Evolutionary conservation across 2,113 vertebrate genomes (phyloP).

Genomic region (Motacilla alba): DNA sequence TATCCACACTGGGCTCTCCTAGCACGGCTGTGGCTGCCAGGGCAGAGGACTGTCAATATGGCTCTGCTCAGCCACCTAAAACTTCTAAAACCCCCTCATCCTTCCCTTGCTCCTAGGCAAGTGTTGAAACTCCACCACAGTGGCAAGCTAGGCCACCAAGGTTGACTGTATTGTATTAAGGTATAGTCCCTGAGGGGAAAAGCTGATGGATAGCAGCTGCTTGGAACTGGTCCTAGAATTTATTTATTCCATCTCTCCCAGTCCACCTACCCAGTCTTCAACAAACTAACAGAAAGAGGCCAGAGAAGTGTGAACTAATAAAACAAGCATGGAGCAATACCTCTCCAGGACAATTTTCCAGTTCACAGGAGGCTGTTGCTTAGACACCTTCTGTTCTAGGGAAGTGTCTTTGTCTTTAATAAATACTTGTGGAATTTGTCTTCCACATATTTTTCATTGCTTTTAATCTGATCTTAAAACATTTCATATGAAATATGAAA

Average conservation of each 20-base stretch:
- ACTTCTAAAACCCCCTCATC: accelerated
- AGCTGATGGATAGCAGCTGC: neutral
- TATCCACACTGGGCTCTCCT: neutral
- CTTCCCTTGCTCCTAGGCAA: neutral
- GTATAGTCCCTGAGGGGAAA: neutral
- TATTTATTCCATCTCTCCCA: neutral
- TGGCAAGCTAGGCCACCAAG: neutral
- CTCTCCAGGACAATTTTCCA: neutral
- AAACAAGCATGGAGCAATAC: neutral
- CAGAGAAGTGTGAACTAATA: neutral
- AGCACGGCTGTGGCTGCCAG: neutral
- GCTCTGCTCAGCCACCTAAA: neutral
- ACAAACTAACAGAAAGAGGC: neutral
- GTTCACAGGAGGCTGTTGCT: neutral
- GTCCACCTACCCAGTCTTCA: neutral
- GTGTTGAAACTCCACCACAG: neutral
- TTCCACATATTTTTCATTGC: neutral
- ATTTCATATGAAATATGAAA: neutral
- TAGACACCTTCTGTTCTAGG: neutral
- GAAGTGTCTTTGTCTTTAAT: neutral
- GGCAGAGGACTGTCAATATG: neutral
- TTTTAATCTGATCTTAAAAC: neutral
- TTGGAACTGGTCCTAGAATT: neutral
- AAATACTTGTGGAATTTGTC: neutral
- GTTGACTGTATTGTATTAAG: neutral